Percentiles rank a stretch among this genome's conserved stretches.
Evolutionary conservation across 2,113 vertebrate species (phyloP).

Genomic region (Typhlomys cinereus): DNA sequence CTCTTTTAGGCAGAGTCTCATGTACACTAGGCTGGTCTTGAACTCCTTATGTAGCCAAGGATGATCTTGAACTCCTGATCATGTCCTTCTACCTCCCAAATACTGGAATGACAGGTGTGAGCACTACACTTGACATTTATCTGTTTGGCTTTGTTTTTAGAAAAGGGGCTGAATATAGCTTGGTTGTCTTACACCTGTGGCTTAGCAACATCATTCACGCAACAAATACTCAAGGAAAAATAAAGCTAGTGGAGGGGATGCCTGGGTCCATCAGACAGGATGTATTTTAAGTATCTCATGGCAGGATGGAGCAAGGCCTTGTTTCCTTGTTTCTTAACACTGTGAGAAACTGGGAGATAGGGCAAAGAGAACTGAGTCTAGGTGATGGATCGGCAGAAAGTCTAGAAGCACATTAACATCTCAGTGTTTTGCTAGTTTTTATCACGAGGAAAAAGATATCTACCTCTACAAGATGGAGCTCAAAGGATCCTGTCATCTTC

Average conservation of each 20-base stretch:
- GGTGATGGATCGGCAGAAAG: too few relatives aligned
- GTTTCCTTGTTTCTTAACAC: neutral
- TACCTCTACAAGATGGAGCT: neutral
- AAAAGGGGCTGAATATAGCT: neutral
- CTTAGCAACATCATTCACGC: neutral
- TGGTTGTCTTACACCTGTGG: neutral
- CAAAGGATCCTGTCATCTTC: neutral
- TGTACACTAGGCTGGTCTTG: neutral
- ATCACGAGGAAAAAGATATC: neutral
- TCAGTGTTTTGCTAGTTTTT: neutral
- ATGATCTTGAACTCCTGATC: neutral
- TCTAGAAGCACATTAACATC: neutral
- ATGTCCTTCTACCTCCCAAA: too few relatives aligned
- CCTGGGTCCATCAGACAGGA: neutral
- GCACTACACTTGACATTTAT: neutral
- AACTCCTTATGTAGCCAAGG: neutral
- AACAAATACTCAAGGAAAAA: neutral
- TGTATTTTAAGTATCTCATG: neutral
- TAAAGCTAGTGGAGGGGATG: neutral
- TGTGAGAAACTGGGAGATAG: slow-evolving; percentile 1
- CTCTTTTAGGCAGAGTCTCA: neutral
- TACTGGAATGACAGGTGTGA: neutral
- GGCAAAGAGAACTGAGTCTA: neutral
- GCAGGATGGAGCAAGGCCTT: neutral
- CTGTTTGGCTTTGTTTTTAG: neutral